phyloP scores from a whole-genome alignment of 2,888 invertebrate species.

The Seira sanloemensis region DNA sequence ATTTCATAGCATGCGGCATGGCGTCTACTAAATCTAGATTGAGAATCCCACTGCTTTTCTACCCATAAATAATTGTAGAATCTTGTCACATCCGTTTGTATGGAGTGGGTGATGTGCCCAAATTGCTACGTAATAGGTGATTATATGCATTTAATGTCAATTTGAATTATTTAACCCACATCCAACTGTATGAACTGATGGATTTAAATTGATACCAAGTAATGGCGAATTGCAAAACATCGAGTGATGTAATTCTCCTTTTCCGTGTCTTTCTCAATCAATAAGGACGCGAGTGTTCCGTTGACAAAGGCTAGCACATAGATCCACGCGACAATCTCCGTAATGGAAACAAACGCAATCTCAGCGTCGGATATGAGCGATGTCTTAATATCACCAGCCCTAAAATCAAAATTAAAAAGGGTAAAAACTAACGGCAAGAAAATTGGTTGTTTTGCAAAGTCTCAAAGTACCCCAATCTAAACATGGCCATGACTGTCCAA shows the following conservation, averaged over 20 bases:
- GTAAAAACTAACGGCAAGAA: neutral
- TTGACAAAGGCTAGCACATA: constrained; percentile 64
- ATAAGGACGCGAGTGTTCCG: constrained; percentile 68
- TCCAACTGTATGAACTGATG: neutral
- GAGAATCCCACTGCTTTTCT: constrained; percentile 67
- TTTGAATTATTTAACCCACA: neutral
- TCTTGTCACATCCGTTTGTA: constrained; percentile 58
- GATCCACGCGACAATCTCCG: constrained; percentile 70
- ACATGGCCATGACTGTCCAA: constrained; percentile 63
- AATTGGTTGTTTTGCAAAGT: neutral
- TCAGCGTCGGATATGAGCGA: constrained; percentile 53
- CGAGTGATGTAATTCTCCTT: constrained; percentile 65
- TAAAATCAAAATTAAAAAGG: constrained; percentile 14
- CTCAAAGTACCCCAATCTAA: constrained; percentile 67
- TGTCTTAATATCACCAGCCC: constrained; percentile 63
- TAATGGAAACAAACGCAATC: constrained; percentile 55
- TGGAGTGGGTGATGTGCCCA: constrained; percentile 20
- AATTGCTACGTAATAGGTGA: constrained; percentile 32
- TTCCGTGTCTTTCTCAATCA: constrained; percentile 72
- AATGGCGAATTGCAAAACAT: constrained; percentile 67
- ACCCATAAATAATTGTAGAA: constrained; percentile 71
- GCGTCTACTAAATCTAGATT: constrained; percentile 67
- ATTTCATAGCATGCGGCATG: constrained; percentile 69
- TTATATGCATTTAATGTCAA: neutral
- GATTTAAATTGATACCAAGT: constrained; percentile 54